These are phyloP conservation scores for Ptychochromis oligacanthus DNA, from an alignment of 2,113 vertebrate species.

Conservation along the genomic window DNA sequence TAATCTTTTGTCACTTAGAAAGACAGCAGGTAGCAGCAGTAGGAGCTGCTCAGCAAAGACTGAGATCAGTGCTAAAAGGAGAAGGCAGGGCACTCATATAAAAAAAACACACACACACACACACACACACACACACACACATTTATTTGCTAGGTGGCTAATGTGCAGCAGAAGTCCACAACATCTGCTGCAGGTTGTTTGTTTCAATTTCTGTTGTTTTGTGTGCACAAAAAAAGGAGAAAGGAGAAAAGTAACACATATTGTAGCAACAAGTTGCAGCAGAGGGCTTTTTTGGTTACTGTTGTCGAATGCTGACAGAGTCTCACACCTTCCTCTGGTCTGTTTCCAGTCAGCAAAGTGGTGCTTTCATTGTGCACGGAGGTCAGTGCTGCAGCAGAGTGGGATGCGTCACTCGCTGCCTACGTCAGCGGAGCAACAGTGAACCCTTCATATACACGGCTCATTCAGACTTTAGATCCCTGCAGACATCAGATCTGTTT, in stretches of 20 bases:
- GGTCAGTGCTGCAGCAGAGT: slow-evolving; percentile 24
- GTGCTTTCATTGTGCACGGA: not conserved
- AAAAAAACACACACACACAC: no score
- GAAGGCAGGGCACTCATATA: not conserved
- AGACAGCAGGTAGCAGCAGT: not conserved
- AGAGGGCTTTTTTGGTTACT: not conserved
- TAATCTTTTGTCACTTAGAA: slow-evolving; percentile 20
- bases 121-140: no score
- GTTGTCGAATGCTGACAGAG: not conserved
- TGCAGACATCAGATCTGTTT: not conserved
- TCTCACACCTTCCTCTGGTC: not conserved
- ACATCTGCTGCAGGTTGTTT: slow-evolving; percentile 9
- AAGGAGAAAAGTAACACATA: not conserved
- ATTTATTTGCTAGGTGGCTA: not conserved
- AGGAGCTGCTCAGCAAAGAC: not conserved
- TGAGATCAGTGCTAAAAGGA: not conserved
- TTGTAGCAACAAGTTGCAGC: not conserved
- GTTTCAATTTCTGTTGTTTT: not conserved
- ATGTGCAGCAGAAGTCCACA: slow-evolving; percentile 29
- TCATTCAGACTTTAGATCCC: not conserved
- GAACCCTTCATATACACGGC: not conserved
- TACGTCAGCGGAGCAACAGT: not conserved
- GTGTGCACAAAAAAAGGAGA: not conserved
- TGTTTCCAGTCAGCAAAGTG: not conserved
- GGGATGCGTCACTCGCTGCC: not conserved